Evolutionary conservation across 2,113 vertebrate species (phyloP).

Genomic region (Pantherophis guttatus): DNA sequence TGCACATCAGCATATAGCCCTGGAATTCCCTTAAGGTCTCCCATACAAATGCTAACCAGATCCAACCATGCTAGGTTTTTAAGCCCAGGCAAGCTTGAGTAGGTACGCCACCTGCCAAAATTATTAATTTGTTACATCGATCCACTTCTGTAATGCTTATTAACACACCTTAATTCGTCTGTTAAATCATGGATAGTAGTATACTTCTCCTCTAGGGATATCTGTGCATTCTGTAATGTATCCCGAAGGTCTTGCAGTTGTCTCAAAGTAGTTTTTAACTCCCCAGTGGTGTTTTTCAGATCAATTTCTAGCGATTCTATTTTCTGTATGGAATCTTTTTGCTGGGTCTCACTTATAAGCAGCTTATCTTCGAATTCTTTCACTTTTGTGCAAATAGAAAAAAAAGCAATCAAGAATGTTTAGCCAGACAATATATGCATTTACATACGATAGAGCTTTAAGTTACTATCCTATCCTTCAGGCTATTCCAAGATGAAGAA

Average conservation of each 20-base stretch:
- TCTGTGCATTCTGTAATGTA: constrained; percentile 79
- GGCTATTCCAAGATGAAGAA: neutral
- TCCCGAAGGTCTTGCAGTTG: constrained; percentile 84
- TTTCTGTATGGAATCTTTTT: constrained; percentile 81
- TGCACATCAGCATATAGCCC: neutral
- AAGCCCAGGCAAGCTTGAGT: neutral
- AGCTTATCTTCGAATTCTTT: constrained; percentile 85
- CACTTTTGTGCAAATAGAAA: constrained; percentile 65
- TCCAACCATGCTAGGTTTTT: neutral
- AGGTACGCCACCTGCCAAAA: neutral
- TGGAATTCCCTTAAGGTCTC: neutral
- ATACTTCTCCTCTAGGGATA: constrained; percentile 84
- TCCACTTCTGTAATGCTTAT: constrained; percentile 14
- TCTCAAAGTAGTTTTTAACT: constrained; percentile 78
- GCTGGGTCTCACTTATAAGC: constrained; percentile 76
- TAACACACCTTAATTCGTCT: constrained; percentile 80
- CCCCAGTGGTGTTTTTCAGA: constrained; percentile 80
- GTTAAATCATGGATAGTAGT: constrained; percentile 80
- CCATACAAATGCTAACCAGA: neutral
- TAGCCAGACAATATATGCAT: neutral
- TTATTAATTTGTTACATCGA: neutral
- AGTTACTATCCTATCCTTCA: neutral
- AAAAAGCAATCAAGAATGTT: constrained; percentile 14
- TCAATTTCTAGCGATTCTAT: constrained; percentile 81
- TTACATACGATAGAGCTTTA: neutral